Conservation (phyloP, 2,888 invertebrate genomes). For the Dolichopus griseipennis region DNA sequence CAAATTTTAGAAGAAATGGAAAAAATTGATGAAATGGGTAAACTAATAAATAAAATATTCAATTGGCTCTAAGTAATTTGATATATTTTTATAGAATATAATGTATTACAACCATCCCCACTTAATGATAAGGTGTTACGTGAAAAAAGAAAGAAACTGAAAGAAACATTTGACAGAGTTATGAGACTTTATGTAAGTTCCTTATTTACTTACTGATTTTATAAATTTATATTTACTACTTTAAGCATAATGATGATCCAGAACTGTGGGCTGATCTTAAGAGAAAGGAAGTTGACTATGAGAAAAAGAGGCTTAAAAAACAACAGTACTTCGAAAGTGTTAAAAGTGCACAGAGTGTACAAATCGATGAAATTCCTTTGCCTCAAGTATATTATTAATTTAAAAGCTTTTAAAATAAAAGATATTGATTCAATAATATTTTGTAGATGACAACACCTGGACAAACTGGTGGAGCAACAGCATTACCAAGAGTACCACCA, state of each 20-base stretch:
- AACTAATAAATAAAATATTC: conserved; percentile 13
- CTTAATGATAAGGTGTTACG: conserved; percentile 93
- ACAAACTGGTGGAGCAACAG: conserved; percentile 52
- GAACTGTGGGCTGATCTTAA: conserved; percentile 90
- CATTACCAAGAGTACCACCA: conserved; percentile 48
- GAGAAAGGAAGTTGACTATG: conserved; percentile 84
- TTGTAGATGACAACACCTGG: conserved; percentile 27
- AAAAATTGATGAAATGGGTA: conserved; percentile 97
- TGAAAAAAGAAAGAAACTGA: conserved; percentile 90
- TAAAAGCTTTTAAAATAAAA: conserved; percentile 20
- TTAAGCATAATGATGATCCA: conserved; percentile 88
- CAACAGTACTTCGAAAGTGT: conserved; percentile 93
- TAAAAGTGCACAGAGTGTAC: conserved; percentile 88
- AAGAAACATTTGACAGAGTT: conserved; percentile 90
- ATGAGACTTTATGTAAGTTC: conserved; percentile 85
- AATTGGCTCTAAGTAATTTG: conserved; percentile 2
- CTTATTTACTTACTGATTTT: neutral
- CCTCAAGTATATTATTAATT: conserved; percentile 48
- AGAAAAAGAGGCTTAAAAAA: conserved; percentile 74
- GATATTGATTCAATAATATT: neutral
- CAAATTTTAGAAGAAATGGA: conserved; percentile 93
- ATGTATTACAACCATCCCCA: conserved; percentile 88
- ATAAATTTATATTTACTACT: conserved; percentile 8
- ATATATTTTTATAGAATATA: conserved; percentile 64
- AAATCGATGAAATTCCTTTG: conserved; percentile 90